A percentile compares a stretch with the other conserved stretches of the same genome.
Evolutionary conservation across 2,797 vertebrate genomes (phyloP).

Genomic region (Acanthurus leucopareius): DNA sequence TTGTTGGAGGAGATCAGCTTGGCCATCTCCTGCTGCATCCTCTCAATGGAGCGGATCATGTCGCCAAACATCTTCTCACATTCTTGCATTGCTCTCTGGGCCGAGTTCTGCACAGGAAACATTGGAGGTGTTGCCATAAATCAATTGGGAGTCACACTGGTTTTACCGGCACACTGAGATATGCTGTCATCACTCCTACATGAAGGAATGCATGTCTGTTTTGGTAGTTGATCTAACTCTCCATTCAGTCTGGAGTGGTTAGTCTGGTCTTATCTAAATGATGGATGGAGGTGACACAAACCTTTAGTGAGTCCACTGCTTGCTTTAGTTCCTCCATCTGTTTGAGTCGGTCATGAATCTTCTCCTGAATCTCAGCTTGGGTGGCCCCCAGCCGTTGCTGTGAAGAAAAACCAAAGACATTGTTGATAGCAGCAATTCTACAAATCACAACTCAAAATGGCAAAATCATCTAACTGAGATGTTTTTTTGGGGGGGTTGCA

Average conservation of each 20-base stretch:
- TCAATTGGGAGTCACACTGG: conserved; percentile 40
- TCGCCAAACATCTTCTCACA: conserved; percentile 88
- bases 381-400: conserved; percentile 87
- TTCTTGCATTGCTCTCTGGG: conserved; percentile 86
- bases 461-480: neutral
- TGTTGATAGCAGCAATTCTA: conserved; percentile 2
- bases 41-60: conserved; percentile 88
- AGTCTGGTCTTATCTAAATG: conserved; percentile 44
- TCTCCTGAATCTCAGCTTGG: conserved; percentile 89
- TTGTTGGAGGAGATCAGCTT: conserved; percentile 88
- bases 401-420: conserved; percentile 24
- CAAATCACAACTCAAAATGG: neutral
- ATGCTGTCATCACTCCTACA: conserved; percentile 38
- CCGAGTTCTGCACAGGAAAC: conserved; percentile 80
- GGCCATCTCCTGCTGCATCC: conserved; percentile 88
- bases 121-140: conserved; percentile 15
- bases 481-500: neutral
- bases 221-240: conserved; percentile 16
- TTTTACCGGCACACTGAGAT: conserved; percentile 43
- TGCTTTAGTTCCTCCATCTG: conserved; percentile 90
- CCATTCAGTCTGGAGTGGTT: conserved; percentile 37
- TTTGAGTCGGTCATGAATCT: conserved; percentile 87
- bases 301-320: conserved; percentile 88
- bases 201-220: conserved; percentile 58
- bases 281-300: conserved; percentile 57